Percentiles rank a stretch among this genome's conserved stretches.
Evolutionary conservation across 2,113 vertebrate species (phyloP).

Genomic region (Sitta europaea): DNA sequence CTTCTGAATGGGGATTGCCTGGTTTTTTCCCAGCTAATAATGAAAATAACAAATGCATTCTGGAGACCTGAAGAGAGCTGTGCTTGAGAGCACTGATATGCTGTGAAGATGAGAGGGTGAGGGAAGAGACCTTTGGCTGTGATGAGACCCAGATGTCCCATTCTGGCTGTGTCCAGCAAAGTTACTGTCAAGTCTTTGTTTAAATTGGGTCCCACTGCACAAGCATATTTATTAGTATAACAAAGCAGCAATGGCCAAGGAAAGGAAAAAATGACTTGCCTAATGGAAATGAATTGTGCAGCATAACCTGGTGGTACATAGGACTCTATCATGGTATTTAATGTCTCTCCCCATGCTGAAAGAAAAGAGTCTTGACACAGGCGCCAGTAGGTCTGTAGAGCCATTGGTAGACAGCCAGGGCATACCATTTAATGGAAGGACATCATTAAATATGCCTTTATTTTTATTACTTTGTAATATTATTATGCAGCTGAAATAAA

Average conservation of each 20-base stretch:
- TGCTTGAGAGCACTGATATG: neutral
- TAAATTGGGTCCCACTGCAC: slow-evolving; percentile 27
- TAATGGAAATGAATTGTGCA: slow-evolving; percentile 41
- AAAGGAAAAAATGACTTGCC: neutral
- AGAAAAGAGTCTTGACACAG: slow-evolving; percentile 32
- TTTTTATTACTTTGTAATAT: slow-evolving; percentile 59
- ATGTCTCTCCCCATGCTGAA: neutral
- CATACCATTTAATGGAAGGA: slow-evolving; percentile 54
- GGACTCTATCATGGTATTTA: neutral
- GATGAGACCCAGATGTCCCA: slow-evolving; percentile 35
- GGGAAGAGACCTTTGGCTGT: neutral
- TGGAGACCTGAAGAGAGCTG: neutral
- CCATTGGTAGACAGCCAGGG: slow-evolving; percentile 53
- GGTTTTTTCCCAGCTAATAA: neutral
- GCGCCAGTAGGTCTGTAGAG: slow-evolving; percentile 45
- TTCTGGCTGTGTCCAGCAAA: slow-evolving; percentile 8
- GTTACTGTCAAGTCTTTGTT: slow-evolving; percentile 13
- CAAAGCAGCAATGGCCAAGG: neutral
- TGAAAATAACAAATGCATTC: slow-evolving; percentile 15
- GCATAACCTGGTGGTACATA: slow-evolving; percentile 28
- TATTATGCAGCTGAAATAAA: slow-evolving; percentile 57
- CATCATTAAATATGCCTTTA: slow-evolving; percentile 57
- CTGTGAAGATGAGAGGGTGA: slow-evolving; percentile 13
- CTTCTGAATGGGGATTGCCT: neutral
- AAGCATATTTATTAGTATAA: slow-evolving; percentile 18